These are phyloP conservation scores for Orchesella cincta DNA, from an alignment of 1,140 invertebrate species.

Conservation along the genomic window DNA sequence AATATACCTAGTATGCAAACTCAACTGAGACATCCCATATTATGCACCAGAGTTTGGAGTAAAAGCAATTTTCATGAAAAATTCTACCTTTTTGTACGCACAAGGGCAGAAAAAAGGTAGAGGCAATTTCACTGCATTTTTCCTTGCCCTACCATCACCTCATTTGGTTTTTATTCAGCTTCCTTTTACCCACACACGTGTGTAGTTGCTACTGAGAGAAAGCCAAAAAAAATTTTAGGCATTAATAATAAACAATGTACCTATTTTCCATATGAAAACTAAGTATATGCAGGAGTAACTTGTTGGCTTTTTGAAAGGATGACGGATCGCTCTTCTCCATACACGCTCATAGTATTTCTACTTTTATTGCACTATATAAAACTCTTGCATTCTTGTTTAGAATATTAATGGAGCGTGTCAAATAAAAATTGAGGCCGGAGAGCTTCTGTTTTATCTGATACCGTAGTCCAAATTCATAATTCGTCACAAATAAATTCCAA, in stretches of 20 bases:
- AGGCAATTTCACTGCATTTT: not conserved
- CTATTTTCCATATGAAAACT: not conserved
- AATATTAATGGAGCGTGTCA: too few relatives aligned
- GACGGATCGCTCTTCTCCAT: constrained; percentile 2
- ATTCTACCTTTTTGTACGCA: not conserved
- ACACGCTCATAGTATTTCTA: too few relatives aligned
- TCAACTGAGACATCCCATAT: not conserved
- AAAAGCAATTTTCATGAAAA: constrained; percentile 14
- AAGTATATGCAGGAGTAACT: not conserved
- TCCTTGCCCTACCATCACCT: not conserved
- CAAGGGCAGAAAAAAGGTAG: not conserved
- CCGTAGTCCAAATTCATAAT: too few relatives aligned
- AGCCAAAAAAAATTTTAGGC: not conserved
- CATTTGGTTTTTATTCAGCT: not conserved
- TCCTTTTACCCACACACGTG: too few relatives aligned
- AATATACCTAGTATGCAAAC: too few relatives aligned
- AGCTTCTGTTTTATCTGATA: too few relatives aligned
- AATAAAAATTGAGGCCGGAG: too few relatives aligned
- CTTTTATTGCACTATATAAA: too few relatives aligned
- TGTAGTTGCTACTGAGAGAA: too few relatives aligned
- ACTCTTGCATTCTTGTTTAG: too few relatives aligned
- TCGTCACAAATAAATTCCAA: too few relatives aligned
- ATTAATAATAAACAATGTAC: not conserved
- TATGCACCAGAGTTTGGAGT: not conserved
- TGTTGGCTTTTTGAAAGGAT: constrained; percentile 15